phyloP scores from a whole-genome alignment of 2,113 vertebrate genomes.

The Columbina picui region DNA sequence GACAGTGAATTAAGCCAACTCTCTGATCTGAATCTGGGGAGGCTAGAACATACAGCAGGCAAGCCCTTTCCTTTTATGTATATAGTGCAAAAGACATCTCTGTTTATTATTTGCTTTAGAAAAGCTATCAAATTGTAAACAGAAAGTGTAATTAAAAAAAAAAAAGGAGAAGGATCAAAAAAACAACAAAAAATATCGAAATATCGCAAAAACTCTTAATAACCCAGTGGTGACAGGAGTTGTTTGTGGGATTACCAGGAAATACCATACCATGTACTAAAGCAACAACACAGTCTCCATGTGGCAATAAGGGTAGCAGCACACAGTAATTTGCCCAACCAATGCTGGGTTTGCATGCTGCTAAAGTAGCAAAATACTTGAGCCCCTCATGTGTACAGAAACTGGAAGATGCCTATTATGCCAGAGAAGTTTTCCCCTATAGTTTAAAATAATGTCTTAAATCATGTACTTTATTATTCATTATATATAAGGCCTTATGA shows the following conservation, averaged over 20 bases:
- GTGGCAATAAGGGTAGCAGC: background rate
- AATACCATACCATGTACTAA: background rate
- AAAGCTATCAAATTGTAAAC: conserved; percentile 38
- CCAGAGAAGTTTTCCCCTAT: background rate
- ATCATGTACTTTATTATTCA: background rate
- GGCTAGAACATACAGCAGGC: background rate
- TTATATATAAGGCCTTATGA: background rate
- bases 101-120: conserved; percentile 46
- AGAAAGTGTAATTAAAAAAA: background rate
- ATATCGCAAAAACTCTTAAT: background rate
- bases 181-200: background rate
- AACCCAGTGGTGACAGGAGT: background rate
- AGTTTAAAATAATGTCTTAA: background rate
- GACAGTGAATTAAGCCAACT: conserved; percentile 36
- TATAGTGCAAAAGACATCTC: background rate
- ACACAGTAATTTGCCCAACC: background rate
- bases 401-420: background rate
- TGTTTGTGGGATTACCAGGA: background rate
- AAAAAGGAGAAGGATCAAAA: background rate
- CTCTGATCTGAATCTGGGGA: conserved; percentile 47
- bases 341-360: background rate
- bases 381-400: background rate
- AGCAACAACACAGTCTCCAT: background rate
- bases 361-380: background rate
- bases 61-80: conserved; percentile 32